Evolutionary conservation across 2,113 vertebrate genomes (phyloP), one percentile per base, ranked within the genome.

Genomic region (Cyprinus carpio): DNA sequence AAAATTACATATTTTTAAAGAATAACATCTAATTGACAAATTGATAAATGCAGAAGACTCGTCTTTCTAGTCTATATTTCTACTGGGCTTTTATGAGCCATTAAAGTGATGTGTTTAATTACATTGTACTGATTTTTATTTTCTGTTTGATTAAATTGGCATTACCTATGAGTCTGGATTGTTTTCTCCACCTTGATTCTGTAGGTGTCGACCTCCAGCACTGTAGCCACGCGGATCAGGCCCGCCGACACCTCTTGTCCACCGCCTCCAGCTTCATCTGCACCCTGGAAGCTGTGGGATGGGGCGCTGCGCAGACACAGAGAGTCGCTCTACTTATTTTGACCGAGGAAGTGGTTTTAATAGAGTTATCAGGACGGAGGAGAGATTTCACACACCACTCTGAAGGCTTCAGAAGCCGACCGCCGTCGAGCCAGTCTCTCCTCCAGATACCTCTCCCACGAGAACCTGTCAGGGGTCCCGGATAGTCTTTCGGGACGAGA

Each of bases 181-280:
- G 18, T 40, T 78, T 72, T 23, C 58, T 43, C n/a, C 80, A 99
- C 98, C 96, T 99, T 99, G 92, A 99, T 96, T 89, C 97, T 95
- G 92, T 98, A 96, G 25, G 96, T 96, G 89, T 99, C 98, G n/a
- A 98, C 95, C 0, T 99, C 97, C 81, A 97, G 96, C 90, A 99
- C 96, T 0, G 95, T 97, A 81, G 97, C 96, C 86, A 97, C 97
- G 54, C 97, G 94, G 85, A 99, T 96, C 90, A 99, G 93, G 79
- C 96, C 95, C 2, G 98, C n/a, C n/a, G 97, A 88, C 95, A 98
- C 89, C 97, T 95, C 81, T 95, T 96, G 91, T 99, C 98, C 91
- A 99, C 98, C 0, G 97, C 96, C 86, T 99, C 98, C 88, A 99
- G 91, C 89, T 97, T 98, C 98, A 99, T 98, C 91, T 97, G 97